Percentiles rank a stretch among this genome's conserved stretches.
Evolutionary conservation across 1,140 invertebrate species (phyloP).

Genomic region (Stenopsyche tienmushanensis): DNA sequence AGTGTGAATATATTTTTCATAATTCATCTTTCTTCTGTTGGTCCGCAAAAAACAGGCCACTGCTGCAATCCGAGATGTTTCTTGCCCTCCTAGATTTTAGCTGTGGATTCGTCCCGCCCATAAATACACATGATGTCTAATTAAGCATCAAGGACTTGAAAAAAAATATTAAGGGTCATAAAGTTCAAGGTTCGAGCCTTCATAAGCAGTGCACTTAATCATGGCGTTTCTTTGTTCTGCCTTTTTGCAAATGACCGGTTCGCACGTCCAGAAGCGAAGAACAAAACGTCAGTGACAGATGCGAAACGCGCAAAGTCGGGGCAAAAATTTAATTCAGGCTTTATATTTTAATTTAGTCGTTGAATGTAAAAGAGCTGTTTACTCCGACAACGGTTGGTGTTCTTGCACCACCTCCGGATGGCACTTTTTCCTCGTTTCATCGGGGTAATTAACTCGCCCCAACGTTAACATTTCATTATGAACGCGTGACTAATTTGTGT

Average conservation of each 20-base stretch:
- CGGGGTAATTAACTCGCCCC: conserved; percentile 36
- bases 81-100: too few species aligned
- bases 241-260: background rate
- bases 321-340: conserved; percentile 2
- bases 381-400: too few species aligned
- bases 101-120: too few species aligned
- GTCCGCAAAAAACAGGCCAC: too few species aligned
- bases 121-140: too few species aligned
- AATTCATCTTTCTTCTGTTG: too few species aligned
- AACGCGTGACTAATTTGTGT: conserved; percentile 40
- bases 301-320: background rate
- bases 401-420: conserved; percentile 1
- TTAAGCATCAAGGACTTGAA: too few species aligned
- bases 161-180: too few species aligned
- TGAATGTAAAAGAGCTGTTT: conserved; percentile 3
- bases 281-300: conserved; percentile 6
- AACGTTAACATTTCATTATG: conserved; percentile 38
- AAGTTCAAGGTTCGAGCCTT: too few species aligned
- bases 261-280: background rate
- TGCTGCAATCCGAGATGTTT: too few species aligned
- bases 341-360: conserved; percentile 8
- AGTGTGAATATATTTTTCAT: too few species aligned
- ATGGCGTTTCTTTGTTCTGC: background rate
- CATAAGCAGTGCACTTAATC: background rate
- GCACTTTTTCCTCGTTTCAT: conserved; percentile 27